Base-by-base conservation (phyloP, 2,113 vertebrate genomes). In the Beaufortia kweichowensis region DNA sequence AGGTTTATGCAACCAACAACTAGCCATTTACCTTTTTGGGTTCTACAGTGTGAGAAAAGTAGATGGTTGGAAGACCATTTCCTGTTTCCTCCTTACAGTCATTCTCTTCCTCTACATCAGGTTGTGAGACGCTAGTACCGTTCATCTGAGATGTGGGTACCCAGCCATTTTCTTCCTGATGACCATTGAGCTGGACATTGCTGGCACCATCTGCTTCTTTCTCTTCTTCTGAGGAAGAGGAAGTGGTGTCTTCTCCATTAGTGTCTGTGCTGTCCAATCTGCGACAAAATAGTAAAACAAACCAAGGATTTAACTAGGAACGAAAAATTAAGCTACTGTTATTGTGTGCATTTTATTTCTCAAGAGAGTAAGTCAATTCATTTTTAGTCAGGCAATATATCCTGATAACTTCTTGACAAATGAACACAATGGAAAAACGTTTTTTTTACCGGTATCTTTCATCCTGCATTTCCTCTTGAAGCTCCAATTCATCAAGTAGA, bases 11-110 rank as follows among this genome's bases (percentile, higher is more conserved):
- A 10, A 10, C 10, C 3, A 19, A 17, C 10, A 7, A 23, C 15
- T 55, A 26, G 43, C 0, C 41, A 53, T 86, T 78, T 65, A 92
- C 97, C 94, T 95, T 96, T 87, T 99, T 99, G 79, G 94, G 95
- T 85, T 98, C 97, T 2, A 95, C 92, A 19, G 96, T 98, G 86
- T 99, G 97, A 86, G 91, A 93, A 87, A 99, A 99, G 87, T 91
- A 95, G 86, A 99, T 98, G 29, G 96, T 98, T 15, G 97, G 96
- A 82, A 98, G 77, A 75, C 79, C 80, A 72, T 83, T 86, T 60
- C 89, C 90, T 26, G 87, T 88, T 57, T 88, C 89, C 6, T 90
- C 90, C 3, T 89, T 86, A 0, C 87, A 81, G 1, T 90, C 89
- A 0, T 78, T 26, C 79, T 91, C 80, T 59, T 80, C 75, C 57